Evolutionary conservation across 2,888 invertebrate species (phyloP).

Genomic region (Gastrophysa polygoni): DNA sequence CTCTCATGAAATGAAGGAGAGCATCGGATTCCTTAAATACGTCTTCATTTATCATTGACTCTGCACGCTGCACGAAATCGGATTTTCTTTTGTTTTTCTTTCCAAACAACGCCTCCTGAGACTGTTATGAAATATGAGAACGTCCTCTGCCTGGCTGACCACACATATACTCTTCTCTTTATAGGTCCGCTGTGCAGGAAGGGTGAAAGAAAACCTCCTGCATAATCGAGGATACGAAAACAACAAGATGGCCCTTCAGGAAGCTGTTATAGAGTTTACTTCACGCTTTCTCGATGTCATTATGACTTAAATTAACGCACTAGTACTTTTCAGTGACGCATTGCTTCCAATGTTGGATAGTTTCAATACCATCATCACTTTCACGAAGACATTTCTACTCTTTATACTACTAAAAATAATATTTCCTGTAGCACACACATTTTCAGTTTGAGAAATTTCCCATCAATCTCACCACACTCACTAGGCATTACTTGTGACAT

Average conservation of each 20-base stretch:
- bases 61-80: conserved; percentile 21
- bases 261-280: too few species aligned
- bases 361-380: too few species aligned
- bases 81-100: conserved; percentile 33
- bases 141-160: conserved; percentile 42
- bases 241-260: neutral
- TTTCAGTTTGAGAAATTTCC: too few species aligned
- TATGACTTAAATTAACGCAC: too few species aligned
- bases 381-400: too few species aligned
- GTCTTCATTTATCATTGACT: conserved; percentile 30
- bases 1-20: conserved; percentile 13
- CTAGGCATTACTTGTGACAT: too few species aligned
- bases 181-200: conserved; percentile 37
- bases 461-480: too few species aligned
- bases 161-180: conserved; percentile 38
- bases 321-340: too few species aligned
- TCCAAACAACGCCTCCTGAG: conserved; percentile 30
- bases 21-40: conserved; percentile 22
- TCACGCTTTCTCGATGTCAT: too few species aligned
- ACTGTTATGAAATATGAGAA: conserved; percentile 40
- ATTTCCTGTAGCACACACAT: too few species aligned
- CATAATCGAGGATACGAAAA: conserved; percentile 36
- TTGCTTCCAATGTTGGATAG: too few species aligned
- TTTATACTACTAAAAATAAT: too few species aligned
- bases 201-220: conserved; percentile 32